These are phyloP conservation scores for Nasonovia ribisnigri DNA, from an alignment of 2,888 invertebrate species.

Conservation along the genomic window DNA sequence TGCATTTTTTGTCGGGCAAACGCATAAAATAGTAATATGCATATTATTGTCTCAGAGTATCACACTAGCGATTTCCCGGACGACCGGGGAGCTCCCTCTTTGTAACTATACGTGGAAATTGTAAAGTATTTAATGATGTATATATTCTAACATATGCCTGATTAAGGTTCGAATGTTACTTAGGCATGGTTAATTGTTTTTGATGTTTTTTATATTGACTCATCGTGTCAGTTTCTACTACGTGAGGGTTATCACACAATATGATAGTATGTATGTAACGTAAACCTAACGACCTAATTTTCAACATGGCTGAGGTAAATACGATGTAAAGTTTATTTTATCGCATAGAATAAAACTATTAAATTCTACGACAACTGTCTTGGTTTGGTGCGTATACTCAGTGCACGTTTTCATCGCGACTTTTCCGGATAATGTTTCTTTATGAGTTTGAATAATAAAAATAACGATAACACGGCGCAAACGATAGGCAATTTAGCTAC, in stretches of 20 bases:
- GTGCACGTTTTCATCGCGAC: background rate
- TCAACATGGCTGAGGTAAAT: background rate
- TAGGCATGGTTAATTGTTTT: background rate
- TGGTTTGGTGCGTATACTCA: background rate
- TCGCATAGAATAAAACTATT: background rate
- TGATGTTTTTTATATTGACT: background rate
- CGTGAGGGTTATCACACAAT: background rate
- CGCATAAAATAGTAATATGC: background rate
- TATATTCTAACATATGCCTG: background rate
- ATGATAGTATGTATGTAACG: background rate
- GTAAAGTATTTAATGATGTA: background rate
- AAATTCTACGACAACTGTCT: background rate
- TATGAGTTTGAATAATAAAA: background rate
- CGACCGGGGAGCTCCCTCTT: background rate
- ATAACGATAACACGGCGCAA: background rate
- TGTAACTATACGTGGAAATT: background rate
- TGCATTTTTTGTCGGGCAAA: background rate
- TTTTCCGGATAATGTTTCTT: background rate
- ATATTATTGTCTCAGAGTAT: background rate
- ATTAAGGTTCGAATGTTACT: background rate
- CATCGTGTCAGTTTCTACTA: background rate
- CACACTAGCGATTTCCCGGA: background rate
- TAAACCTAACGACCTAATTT: background rate
- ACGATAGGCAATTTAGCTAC: background rate
- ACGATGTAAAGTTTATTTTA: background rate